Conservation (phyloP, 2,888 invertebrate genomes). For the Lepidonotus clava region DNA sequence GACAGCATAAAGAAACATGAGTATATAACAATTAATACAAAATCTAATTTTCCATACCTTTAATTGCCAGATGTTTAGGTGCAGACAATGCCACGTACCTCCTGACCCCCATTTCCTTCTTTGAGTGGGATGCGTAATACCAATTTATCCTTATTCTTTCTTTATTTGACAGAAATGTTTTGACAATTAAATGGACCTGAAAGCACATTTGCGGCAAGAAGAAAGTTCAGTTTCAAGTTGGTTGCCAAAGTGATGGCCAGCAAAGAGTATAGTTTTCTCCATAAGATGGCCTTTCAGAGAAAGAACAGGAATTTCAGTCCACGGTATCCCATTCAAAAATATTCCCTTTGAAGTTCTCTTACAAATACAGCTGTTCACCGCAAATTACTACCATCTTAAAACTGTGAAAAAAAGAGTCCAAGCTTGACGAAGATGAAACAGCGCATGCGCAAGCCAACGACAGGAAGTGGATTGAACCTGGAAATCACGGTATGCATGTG, state of each 20-base stretch:
- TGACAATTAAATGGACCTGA: not conserved
- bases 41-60: no score
- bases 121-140: not conserved
- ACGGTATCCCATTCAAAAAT: not conserved
- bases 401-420: not conserved
- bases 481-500: not conserved
- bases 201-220: not conserved
- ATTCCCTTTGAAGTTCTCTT: not conserved
- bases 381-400: conserved; percentile 13
- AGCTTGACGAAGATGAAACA: not conserved
- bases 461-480: not conserved
- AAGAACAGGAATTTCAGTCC: not conserved
- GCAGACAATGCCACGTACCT: not conserved
- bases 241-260: not conserved
- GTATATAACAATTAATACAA: no score
- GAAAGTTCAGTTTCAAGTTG: not conserved
- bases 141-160: not conserved
- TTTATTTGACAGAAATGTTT: not conserved
- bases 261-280: not conserved
- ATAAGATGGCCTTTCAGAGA: not conserved
- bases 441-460: not conserved
- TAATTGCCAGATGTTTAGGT: no score
- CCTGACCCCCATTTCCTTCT: not conserved
- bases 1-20: no score
- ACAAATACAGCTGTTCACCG: not conserved